Evolutionary conservation across 2,797 vertebrate genomes (phyloP).

Genomic region (Spinus pinus): DNA sequence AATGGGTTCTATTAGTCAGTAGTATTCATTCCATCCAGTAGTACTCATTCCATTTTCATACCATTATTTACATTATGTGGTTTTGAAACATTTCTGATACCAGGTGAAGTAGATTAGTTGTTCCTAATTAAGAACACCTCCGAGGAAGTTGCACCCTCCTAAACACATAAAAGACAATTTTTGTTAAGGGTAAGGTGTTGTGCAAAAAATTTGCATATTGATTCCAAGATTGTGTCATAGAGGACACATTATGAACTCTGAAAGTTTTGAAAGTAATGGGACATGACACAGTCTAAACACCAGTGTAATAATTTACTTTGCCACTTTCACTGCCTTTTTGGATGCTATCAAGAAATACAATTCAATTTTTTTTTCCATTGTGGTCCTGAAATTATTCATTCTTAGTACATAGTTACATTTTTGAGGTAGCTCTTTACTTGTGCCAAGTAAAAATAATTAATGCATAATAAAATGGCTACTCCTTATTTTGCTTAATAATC

Average conservation of each 20-base stretch:
- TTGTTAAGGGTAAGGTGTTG: neutral
- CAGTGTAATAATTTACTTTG: neutral
- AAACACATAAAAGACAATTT: neutral
- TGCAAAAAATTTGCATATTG: neutral
- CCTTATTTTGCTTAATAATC: neutral
- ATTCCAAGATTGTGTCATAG: neutral
- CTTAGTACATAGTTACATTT: neutral
- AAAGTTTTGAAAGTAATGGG: neutral
- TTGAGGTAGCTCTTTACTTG: neutral
- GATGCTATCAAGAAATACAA: neutral
- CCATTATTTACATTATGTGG: rapidly evolving
- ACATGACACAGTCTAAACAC: neutral
- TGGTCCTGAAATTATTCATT: neutral
- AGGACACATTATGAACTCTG: neutral
- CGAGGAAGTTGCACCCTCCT: neutral
- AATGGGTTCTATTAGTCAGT: neutral
- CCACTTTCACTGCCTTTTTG: neutral
- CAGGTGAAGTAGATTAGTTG: neutral
- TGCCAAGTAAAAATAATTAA: neutral
- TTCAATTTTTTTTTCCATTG: neutral
- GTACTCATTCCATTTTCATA: neutral
- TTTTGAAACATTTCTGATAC: neutral
- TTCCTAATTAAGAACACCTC: neutral
- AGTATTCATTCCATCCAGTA: neutral
- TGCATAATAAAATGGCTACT: neutral